Base-by-base conservation (phyloP, 2,113 vertebrate species). In the Myiopsitta monachus region DNA sequence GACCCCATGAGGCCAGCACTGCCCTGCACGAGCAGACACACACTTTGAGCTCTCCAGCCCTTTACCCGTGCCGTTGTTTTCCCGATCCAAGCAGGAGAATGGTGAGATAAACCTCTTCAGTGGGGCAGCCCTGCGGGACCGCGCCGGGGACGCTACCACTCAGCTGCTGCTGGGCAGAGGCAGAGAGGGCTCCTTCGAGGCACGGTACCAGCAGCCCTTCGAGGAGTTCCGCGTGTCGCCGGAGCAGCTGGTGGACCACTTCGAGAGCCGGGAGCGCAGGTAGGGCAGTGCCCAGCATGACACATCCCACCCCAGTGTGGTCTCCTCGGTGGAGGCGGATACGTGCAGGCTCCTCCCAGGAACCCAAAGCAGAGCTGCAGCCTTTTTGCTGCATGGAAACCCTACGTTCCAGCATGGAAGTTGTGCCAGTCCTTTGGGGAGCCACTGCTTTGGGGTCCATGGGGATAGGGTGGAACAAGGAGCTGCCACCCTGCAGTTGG, bases 221-320 rank as follows among this genome's bases (percentile, higher is more conserved):
- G 99, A 99, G 26, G 99, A 99, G 52, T 99, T 99, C 75, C 98
- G 99, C 31, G 97, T 99, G 49, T 98, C 99, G 7, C 99, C 99
- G 95, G 99, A 99, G 96, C 98, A 98, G 23, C 98, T 99, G 3
- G 57, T 99, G 70, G 99, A 99, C 82, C 99, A 99, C 88, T 98
- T 98, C 14, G 99, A 99, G 75, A 93, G 97, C 41, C 98, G 99
- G 95, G 99, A 98, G 95, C 97, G 99, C 87, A 99, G 99, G 99
- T 99, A 92, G 49, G 38, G 68, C 22, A 3, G 51, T 3, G 28
- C 33, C 46, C 30, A 49, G 38, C 59, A 14, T 2, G 14, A 36
- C 10, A 4, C 10, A 17, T 0, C 8, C 14, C 18, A 16, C 15
- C 4, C 7, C 19, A 41, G 46, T 31, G 4, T 36, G 11, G 22